phyloP scores from a whole-genome alignment of 2,888 invertebrate genomes.

The Drosophila buzzatii region DNA sequence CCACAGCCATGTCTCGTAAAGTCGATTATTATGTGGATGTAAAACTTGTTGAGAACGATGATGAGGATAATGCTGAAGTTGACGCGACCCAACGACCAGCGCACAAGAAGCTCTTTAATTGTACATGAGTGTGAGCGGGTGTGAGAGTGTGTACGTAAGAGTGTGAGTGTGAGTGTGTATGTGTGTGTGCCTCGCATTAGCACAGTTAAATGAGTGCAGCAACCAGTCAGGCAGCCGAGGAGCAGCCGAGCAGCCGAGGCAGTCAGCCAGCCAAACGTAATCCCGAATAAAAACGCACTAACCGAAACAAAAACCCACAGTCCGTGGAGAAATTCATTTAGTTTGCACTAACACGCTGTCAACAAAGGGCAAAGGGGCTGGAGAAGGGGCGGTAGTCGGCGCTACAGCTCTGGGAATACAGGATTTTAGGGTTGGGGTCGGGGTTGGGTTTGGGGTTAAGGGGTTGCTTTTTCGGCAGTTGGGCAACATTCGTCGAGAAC shows the following conservation, averaged over 20 bases:
- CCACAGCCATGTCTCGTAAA: slow-evolving; percentile 31
- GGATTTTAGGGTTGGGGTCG: background rate
- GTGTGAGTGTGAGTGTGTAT: slow-evolving; percentile 20
- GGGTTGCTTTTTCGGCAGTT: slow-evolving; percentile 19
- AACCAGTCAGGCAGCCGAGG: slow-evolving; percentile 13
- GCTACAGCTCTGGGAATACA: slow-evolving; percentile 20
- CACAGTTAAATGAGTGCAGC: slow-evolving; percentile 65
- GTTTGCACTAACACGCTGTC: slow-evolving; percentile 83
- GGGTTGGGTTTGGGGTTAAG: background rate
- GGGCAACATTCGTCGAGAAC: slow-evolving; percentile 56
- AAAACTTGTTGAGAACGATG: slow-evolving; percentile 51
- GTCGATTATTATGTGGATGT: slow-evolving; percentile 64
- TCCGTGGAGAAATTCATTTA: slow-evolving; percentile 81
- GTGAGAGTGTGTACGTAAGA: slow-evolving; percentile 7
- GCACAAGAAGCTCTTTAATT: slow-evolving; percentile 30
- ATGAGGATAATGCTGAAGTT: slow-evolving; percentile 40
- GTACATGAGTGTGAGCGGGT: slow-evolving; percentile 22
- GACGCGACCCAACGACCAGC: slow-evolving; percentile 47
- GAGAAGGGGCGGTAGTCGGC: background rate
- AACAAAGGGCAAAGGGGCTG: slow-evolving; percentile 43
- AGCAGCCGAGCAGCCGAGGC: background rate
- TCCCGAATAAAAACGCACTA: slow-evolving; percentile 55
- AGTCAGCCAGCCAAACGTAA: slow-evolving; percentile 51
- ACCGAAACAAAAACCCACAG: slow-evolving; percentile 72
- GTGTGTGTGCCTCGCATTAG: slow-evolving; percentile 50